Evolutionary conservation across 2,888 invertebrate species (phyloP).

Genomic region (Eucera pruinosa): DNA sequence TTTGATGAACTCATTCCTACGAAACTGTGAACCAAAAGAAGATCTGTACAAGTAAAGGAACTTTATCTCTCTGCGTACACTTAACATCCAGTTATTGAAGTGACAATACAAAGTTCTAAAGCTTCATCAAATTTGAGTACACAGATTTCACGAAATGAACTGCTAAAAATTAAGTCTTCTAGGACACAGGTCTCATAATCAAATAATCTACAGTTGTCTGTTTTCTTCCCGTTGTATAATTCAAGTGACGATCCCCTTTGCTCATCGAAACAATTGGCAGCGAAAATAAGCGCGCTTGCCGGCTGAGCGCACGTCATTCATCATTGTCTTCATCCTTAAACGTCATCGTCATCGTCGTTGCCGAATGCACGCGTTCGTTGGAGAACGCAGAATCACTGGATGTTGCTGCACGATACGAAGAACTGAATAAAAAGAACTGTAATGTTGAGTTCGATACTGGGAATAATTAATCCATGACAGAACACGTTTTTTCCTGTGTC

Average conservation of each 20-base stretch:
- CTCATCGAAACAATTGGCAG: conserved; percentile 26
- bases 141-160: not conserved
- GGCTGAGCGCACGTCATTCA: conserved; percentile 55
- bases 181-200: not conserved
- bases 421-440: not conserved
- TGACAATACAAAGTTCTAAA: conserved; percentile 1
- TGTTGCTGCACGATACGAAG: not conserved
- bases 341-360: conserved; percentile 52
- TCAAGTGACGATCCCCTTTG: conserved; percentile 6
- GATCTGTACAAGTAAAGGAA: not conserved
- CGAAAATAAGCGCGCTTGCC: conserved; percentile 57
- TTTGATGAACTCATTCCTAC: not conserved
- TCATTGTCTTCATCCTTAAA: conserved; percentile 29
- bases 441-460: not conserved
- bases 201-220: not conserved
- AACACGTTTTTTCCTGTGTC: conserved; percentile 2
- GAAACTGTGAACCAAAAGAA: not conserved
- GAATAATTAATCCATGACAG: conserved; percentile 36
- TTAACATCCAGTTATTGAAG: not conserved
- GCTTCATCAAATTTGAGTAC: not conserved
- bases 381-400: not conserved
- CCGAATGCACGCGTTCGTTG: conserved; percentile 6
- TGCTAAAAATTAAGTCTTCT: not conserved
- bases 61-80: too few relatives aligned
- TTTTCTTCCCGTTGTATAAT: conserved; percentile 18